Evolutionary conservation across 1,140 invertebrate genomes (phyloP), one percentile per base, ranked within the genome.

Genomic region (Cydia strobilella): DNA sequence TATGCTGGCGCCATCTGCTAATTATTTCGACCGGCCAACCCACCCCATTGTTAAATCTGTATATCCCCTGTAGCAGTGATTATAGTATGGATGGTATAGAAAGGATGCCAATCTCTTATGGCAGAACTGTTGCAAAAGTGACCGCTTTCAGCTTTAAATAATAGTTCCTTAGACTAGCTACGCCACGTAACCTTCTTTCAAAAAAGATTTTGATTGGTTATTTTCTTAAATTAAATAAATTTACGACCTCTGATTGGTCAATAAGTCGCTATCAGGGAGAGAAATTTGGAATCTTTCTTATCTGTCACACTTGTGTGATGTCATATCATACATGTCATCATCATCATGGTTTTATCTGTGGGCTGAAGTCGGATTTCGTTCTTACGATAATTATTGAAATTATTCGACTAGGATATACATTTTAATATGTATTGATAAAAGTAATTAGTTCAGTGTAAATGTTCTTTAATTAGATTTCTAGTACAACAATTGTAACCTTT

Each of bases 331-430:
- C 27, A 69, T 69, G 65, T 39, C 35, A 69, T 69, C 65, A 69
- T 69, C 65, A 39, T 69, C 65, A 69, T 69, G 65, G n/a, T 39
- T 35, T 69, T 69, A 69, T 69, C 65, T 69, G 65, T 69, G 65
- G 25, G 31, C 27, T n/a, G 31, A 69, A 15, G 54, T 59, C 20
- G 65, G 27, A 35, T 69, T 69, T 39, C 65, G 9, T 66, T 25
- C 65, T 42, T 31, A 42, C 7, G n/a, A 69, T 69, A 69, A n/a
- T n/a, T 25, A 25, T 25, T 1, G 1, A 25, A 27, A 42, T 69
- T 69, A 69, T 69, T 69, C 65, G 65, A n/a, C 65, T 69, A 39
- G 31, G 27, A 35, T 39, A 69, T 39, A 9, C n/a, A n/a, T n/a
- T n/a, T n/a, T n/a, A 39, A 69, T 69, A 18, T 35, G 20, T 39